phyloP scores from a whole-genome alignment of 2,888 invertebrate genomes.

The Zygothrica quintamaculata region DNA sequence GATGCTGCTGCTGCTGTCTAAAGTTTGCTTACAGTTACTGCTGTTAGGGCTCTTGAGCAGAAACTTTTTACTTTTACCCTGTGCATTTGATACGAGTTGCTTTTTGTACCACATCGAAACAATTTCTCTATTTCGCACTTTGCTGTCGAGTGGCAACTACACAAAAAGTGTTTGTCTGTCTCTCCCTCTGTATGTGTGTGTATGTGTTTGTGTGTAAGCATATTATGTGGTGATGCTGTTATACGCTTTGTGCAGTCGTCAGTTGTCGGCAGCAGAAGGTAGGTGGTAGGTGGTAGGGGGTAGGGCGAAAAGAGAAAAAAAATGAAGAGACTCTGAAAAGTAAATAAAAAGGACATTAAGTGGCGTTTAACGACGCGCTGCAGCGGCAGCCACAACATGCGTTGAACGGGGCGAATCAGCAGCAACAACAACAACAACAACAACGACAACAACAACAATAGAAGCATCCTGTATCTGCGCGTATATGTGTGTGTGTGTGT shows the following conservation, averaged over 20 bases:
- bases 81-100: conserved; percentile 1
- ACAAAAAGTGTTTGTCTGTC: conserved; percentile 31
- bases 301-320: conserved; percentile 1
- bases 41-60: conserved; percentile 2
- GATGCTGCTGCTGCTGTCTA: not conserved
- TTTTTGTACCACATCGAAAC: conserved; percentile 38
- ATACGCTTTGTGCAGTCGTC: conserved; percentile 60
- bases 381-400: conserved; percentile 52
- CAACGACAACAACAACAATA: conserved; percentile 11
- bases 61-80: conserved; percentile 23
- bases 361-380: conserved; percentile 71
- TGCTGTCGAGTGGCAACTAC: conserved; percentile 49
- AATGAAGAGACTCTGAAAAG: conserved; percentile 46
- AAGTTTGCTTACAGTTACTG: conserved; percentile 25
- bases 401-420: conserved; percentile 13
- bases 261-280: conserved; percentile 20
- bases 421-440: conserved; percentile 16
- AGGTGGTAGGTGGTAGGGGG: not conserved
- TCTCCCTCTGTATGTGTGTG: not conserved
- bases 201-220: not conserved
- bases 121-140: conserved; percentile 51
- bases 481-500: not conserved
- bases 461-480: not conserved
- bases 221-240: conserved; percentile 15
- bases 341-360: conserved; percentile 75